These are phyloP conservation scores for Chelmon rostratus DNA, from an alignment of 2,797 vertebrate genomes.

Conservation along the genomic window DNA sequence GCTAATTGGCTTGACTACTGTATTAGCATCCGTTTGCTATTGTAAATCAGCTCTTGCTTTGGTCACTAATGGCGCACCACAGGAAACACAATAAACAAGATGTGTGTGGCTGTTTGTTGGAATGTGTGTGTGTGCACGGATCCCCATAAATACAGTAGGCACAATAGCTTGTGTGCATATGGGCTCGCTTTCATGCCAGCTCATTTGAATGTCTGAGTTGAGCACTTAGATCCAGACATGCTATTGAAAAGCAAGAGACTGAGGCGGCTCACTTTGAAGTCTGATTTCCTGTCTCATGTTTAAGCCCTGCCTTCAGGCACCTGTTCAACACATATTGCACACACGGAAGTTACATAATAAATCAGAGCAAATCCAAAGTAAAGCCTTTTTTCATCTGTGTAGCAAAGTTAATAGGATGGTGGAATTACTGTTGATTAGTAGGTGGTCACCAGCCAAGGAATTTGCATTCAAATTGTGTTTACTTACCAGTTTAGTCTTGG, in stretches of 20 bases:
- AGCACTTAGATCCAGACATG: conserved; percentile 48
- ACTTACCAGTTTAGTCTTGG: conserved; percentile 38
- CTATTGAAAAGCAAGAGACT: conserved; percentile 32
- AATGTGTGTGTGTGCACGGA: background rate
- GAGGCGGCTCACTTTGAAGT: conserved; percentile 57
- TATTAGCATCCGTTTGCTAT: conserved; percentile 28
- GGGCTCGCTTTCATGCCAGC: conserved; percentile 24
- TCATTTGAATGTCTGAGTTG: conserved; percentile 54
- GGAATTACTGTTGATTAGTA: conserved; percentile 52
- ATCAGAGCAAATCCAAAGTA: conserved; percentile 29
- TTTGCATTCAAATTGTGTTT: conserved; percentile 63
- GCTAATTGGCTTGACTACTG: conserved; percentile 57
- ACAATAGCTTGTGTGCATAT: conserved; percentile 7
- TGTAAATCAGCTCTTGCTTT: conserved; percentile 32
- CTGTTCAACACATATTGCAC: conserved; percentile 33
- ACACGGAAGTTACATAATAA: conserved; percentile 4
- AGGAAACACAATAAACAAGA: conserved; percentile 19
- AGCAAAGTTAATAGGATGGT: conserved; percentile 34
- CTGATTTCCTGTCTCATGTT: conserved; percentile 58
- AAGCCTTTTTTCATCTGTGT: conserved; percentile 14
- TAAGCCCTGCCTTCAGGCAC: conserved; percentile 41
- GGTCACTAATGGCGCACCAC: conserved; percentile 31
- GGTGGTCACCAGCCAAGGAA: conserved; percentile 48
- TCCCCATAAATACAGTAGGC: conserved; percentile 19
- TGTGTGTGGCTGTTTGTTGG: background rate